These are phyloP conservation scores for Quadroppia sp. DNA, from an alignment of 2,888 invertebrate species.

Conservation along the genomic window DNA sequence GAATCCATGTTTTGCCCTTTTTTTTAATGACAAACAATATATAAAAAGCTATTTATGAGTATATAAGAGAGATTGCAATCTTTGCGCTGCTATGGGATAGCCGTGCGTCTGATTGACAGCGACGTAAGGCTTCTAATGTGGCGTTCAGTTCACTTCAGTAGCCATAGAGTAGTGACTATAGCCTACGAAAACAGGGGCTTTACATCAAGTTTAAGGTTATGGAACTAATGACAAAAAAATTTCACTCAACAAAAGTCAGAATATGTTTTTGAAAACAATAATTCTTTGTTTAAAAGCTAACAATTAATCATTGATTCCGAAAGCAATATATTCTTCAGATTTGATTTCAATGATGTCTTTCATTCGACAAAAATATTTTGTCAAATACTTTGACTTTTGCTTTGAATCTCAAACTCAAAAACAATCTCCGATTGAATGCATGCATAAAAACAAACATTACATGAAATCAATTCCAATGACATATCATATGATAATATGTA, in stretches of 20 bases:
- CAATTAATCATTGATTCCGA: background rate
- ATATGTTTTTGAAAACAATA: conserved; percentile 13
- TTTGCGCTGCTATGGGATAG: background rate
- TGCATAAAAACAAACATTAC: conserved; percentile 15
- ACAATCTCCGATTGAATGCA: conserved; percentile 2
- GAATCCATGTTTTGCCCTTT: conserved; percentile 11
- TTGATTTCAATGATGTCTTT: conserved; percentile 5
- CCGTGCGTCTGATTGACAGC: conserved; percentile 30
- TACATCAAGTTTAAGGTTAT: conserved; percentile 17
- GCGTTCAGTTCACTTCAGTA: conserved; percentile 11
- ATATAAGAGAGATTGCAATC: conserved; percentile 2
- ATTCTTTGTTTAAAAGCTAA: conserved; percentile 2
- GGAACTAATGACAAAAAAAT: conserved; percentile 16
- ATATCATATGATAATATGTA: background rate
- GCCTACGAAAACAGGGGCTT: background rate
- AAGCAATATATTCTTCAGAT: background rate
- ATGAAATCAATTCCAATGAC: background rate
- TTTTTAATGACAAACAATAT: background rate
- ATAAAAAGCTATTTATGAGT: conserved; percentile 9
- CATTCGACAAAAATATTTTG: background rate
- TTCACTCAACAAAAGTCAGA: conserved; percentile 1
- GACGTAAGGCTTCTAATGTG: conserved; percentile 33
- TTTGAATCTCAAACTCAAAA: background rate
- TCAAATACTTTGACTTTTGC: background rate
- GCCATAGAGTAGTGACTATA: conserved; percentile 11